A percentile compares a stretch with the other conserved stretches of the same genome.
phyloP scores from a whole-genome alignment of 1,140 invertebrate species.

The Aphaenogaster ashmeadi region DNA sequence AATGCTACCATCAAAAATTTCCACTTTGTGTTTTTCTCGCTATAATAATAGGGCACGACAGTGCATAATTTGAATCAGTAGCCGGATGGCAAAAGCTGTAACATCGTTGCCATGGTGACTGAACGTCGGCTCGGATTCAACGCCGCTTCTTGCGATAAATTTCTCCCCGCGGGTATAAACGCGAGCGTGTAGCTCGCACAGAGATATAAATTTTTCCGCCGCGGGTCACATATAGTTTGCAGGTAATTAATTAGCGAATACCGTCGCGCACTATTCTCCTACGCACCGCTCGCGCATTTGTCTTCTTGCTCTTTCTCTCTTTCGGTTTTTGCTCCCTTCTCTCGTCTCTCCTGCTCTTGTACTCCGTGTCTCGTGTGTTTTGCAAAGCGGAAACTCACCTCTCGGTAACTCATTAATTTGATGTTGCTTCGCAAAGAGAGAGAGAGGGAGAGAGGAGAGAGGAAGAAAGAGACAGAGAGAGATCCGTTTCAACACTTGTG shows the following conservation, averaged over 20 bases:
- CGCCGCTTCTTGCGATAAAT: conserved; percentile 40
- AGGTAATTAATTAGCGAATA: conserved; percentile 71
- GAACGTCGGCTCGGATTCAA: conserved; percentile 16
- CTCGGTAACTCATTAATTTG: conserved; percentile 71
- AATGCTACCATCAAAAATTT: conserved; percentile 8
- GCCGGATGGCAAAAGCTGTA: background rate
- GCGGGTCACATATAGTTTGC: conserved; percentile 40
- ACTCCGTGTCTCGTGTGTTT: conserved; percentile 34
- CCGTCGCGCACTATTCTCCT: conserved; percentile 56
- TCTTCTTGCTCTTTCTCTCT: background rate
- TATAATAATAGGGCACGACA: conserved; percentile 36
- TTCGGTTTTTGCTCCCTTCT: conserved; percentile 25
- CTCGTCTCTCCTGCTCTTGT: background rate
- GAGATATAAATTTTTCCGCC: conserved; percentile 49
- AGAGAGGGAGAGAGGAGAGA: background rate
- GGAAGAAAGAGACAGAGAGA: conserved; percentile 1
- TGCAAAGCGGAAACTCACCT: conserved; percentile 61
- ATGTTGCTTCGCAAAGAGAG: conserved; percentile 53
- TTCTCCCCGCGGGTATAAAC: conserved; percentile 26
- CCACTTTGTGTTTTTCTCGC: background rate
- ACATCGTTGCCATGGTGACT: conserved; percentile 8
- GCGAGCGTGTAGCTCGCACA: conserved; percentile 12
- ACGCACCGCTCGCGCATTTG: conserved; percentile 26
- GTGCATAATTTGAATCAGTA: conserved; percentile 20
- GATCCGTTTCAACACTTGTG: conserved; percentile 49